Conservation (phyloP, 2,113 vertebrate species). For the Vombatus ursinus region DNA sequence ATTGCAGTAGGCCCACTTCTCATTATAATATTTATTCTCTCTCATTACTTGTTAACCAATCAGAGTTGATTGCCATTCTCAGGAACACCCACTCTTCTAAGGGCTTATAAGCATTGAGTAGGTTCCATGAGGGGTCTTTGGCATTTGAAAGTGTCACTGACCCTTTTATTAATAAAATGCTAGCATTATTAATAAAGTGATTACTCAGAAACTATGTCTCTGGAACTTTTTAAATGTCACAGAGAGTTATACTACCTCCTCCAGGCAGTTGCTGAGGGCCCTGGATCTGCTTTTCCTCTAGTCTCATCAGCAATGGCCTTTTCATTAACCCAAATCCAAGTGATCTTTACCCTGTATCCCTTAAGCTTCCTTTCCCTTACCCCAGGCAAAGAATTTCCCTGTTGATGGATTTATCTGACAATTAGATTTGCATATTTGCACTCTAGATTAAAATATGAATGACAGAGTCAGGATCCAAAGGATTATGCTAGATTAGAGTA, state of each 20-base stretch:
- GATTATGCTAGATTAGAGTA: neutral
- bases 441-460: neutral
- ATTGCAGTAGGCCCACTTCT: neutral
- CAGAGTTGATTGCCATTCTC: neutral
- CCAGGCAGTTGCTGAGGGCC: neutral
- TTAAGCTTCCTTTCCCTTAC: neutral
- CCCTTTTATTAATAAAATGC: neutral
- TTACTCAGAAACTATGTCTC: neutral
- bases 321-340: neutral
- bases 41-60: neutral
- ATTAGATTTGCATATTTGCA: neutral
- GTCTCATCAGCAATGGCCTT: neutral
- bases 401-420: neutral
- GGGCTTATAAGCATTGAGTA: neutral
- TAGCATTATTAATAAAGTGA: neutral
- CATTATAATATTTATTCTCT: neutral
- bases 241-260: neutral
- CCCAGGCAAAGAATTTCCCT: neutral
- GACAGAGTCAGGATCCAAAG: neutral
- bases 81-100: neutral
- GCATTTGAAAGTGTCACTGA: neutral
- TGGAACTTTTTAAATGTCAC: neutral
- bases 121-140: neutral
- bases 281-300: neutral
- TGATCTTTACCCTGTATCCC: neutral